phyloP scores from a whole-genome alignment of 2,797 vertebrate species.

The Sandelia bainsii region DNA sequence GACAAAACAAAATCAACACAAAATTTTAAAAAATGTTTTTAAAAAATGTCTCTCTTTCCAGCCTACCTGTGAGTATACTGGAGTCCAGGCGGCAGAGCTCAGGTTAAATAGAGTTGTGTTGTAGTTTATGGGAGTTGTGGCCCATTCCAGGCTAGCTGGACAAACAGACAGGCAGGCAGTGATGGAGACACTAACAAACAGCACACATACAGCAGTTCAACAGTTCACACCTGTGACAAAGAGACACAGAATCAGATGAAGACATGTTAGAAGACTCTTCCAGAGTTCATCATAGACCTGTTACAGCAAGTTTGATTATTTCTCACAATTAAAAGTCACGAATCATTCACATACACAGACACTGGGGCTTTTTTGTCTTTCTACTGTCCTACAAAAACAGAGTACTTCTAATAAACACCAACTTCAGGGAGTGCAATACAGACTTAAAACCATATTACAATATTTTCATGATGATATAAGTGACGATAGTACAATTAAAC shows the following conservation, averaged over 20 bases:
- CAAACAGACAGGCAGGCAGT: slow-evolving; percentile 70
- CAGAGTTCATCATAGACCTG: not conserved
- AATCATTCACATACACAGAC: not conserved
- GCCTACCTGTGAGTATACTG: slow-evolving; percentile 73
- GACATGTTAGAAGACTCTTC: not conserved
- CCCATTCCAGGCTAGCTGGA: slow-evolving; percentile 94
- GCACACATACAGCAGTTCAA: slow-evolving; percentile 79
- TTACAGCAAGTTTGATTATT: not conserved
- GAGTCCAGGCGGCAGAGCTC: slow-evolving; percentile 81
- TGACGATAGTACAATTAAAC: too few species aligned
- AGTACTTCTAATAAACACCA: too few species aligned
- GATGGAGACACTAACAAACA: slow-evolving; percentile 69
- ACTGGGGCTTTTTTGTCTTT: too few species aligned
- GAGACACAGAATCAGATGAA: slow-evolving; percentile 16
- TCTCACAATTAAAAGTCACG: not conserved
- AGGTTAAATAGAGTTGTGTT: slow-evolving; percentile 84
- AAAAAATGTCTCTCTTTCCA: not conserved
- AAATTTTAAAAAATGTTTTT: too few species aligned
- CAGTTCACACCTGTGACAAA: slow-evolving; percentile 74
- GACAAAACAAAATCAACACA: not conserved
- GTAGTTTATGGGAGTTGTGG: slow-evolving; percentile 90
- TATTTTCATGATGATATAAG: too few species aligned
- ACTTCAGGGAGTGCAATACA: too few species aligned
- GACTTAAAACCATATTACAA: too few species aligned
- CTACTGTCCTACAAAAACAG: too few species aligned